phyloP scores from a whole-genome alignment of 2,888 invertebrate species.

The Ornithoptera alexandrae region DNA sequence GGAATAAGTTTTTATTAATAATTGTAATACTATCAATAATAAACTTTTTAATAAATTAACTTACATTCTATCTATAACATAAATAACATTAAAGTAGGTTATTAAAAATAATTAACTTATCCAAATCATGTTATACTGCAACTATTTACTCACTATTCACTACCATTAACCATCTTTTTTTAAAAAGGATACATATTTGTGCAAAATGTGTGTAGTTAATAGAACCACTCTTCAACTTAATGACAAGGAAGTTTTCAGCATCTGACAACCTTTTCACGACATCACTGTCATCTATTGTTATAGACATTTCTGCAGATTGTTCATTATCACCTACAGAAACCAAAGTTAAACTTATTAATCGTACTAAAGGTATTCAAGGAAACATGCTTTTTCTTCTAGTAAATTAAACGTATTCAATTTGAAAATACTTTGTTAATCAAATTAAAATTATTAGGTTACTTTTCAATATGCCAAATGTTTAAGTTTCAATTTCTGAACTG shows the following conservation, averaged over 20 bases:
- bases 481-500: neutral
- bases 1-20: too few species aligned
- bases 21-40: too few species aligned
- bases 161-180: neutral
- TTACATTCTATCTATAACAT: too few species aligned
- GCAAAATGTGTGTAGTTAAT: conserved; percentile 88
- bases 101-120: too few species aligned
- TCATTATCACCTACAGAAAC: conserved; percentile 85
- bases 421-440: neutral
- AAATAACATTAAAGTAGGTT: too few species aligned
- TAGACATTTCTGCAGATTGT: conserved; percentile 82
- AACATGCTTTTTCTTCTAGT: too few species aligned
- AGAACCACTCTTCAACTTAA: conserved; percentile 87
- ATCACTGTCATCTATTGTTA: conserved; percentile 80
- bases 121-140: neutral
- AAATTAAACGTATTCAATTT: too few species aligned
- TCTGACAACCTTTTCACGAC: conserved; percentile 81
- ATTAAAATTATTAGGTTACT: neutral
- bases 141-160: neutral
- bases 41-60: too few species aligned
- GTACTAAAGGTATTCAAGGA: too few species aligned
- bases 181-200: conserved; percentile 90
- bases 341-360: neutral
- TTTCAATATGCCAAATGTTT: neutral
- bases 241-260: conserved; percentile 84